A percentile compares a stretch with the other conserved stretches of the same genome.
Evolutionary conservation across 2,113 vertebrate species (phyloP).

Genomic region (Corythaeola cristata): DNA sequence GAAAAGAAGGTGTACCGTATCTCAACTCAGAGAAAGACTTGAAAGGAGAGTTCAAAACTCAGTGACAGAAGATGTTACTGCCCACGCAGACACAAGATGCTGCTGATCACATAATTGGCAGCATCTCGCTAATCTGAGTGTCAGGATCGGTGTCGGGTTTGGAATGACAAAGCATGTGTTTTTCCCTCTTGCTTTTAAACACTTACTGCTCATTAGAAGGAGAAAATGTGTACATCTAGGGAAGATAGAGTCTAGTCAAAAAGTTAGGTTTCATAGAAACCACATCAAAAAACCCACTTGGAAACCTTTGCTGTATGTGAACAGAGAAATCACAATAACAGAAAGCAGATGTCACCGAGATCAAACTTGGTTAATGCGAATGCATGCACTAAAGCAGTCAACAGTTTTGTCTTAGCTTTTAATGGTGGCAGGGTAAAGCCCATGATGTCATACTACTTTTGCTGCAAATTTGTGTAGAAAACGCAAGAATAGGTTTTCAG

Average conservation of each 20-base stretch:
- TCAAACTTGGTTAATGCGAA: neutral
- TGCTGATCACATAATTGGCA: neutral
- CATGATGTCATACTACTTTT: neutral
- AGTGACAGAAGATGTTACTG: neutral
- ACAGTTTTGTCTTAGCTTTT: neutral
- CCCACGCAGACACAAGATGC: neutral
- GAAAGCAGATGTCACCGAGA: neutral
- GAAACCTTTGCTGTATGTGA: neutral
- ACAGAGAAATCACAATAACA: neutral
- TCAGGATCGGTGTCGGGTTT: neutral
- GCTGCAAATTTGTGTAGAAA: neutral
- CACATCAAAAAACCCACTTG: neutral
- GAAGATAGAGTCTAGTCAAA: accelerated
- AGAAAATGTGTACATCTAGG: neutral
- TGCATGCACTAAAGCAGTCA: neutral
- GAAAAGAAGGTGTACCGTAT: neutral
- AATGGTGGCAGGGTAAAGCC: neutral
- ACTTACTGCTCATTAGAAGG: neutral
- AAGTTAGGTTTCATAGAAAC: neutral
- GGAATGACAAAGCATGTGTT: neutral
- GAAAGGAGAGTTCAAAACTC: neutral
- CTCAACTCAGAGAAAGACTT: neutral
- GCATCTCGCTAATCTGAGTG: neutral
- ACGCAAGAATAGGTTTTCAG: neutral
- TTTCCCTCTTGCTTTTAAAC: neutral